These are phyloP conservation scores for Chionis minor DNA, from an alignment of 2,113 vertebrate genomes.

Conservation along the genomic window DNA sequence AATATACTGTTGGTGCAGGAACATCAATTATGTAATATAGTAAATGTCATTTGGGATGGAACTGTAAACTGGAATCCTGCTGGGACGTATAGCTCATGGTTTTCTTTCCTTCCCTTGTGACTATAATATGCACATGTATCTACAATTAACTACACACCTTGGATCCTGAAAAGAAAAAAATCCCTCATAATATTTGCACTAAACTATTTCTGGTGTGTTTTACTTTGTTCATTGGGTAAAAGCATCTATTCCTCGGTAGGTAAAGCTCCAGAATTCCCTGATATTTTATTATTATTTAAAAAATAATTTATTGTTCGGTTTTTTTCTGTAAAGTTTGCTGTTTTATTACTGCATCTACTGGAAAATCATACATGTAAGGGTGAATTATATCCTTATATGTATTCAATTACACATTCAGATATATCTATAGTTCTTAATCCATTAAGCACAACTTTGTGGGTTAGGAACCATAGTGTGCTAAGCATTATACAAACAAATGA, in stretches of 20 bases:
- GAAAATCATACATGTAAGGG: background rate
- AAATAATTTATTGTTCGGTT: background rate
- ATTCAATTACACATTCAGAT: background rate
- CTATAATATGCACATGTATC: background rate
- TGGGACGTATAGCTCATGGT: background rate
- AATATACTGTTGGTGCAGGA: background rate
- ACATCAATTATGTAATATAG: background rate
- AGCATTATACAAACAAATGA: background rate
- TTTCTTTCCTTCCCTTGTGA: background rate
- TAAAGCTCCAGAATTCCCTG: background rate
- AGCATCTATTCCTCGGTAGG: background rate
- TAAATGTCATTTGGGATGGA: background rate
- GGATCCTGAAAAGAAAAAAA: background rate
- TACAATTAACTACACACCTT: background rate
- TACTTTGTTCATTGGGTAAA: background rate
- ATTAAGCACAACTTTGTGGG: background rate
- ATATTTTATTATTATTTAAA: background rate
- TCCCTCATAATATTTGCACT: background rate
- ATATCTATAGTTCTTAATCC: background rate
- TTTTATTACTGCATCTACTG: background rate
- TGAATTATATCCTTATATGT: background rate
- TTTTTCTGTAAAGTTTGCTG: background rate
- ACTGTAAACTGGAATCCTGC: background rate
- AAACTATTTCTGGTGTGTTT: background rate
- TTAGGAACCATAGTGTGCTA: background rate